Base-by-base conservation (phyloP, 2,888 invertebrate genomes). In the Microctonus brassicae region DNA sequence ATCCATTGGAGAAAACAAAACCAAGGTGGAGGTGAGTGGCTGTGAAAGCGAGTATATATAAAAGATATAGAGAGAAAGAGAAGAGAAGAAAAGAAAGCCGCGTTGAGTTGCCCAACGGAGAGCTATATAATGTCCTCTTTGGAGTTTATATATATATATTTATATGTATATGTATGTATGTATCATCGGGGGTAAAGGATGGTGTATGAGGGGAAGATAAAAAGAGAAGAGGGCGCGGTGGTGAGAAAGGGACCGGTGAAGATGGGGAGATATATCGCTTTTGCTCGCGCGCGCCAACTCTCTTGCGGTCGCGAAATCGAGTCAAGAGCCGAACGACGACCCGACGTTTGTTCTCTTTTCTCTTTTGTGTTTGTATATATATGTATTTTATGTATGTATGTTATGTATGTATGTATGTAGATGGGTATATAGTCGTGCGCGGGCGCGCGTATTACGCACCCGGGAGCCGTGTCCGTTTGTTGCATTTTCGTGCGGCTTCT, bases 281-380 rank as follows among this genome's bases (percentile, higher is more conserved):
- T 74, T 76, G 79, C 76, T 78, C 75, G 61, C 70, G 69, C 71
- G 47, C 47, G 47, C 47, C 47, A 47, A 7, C 47, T 47, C 47
- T 47, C 47, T n/a, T 81, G 83, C 80, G 84, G 82, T 75, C 83
- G 84, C 80, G 83, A 85, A 85, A 85, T 84, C 85, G 82, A 84
- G 81, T 81, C 84, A 80, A 69, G 72, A 76, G 82, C 79, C 81
- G 79, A 79, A 81, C 80, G 80, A 72, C 63, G 72, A 67, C 62
- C 67, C 67, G 72, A 61, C 61, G 26, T 42, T 42, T n/a, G 7
- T 47, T 47, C 47, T 47, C 47, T 47, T n/a, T 17, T 47, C 39
- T 39, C 36, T 6, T 17, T 47, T 7, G 6, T 17, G 4, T n/a
- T n/a, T n/a, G n/a, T n/a, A n/a, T n/a, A n/a, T n/a, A n/a, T n/a